Base-by-base conservation (phyloP, 2,888 invertebrate species). In the Oscheius myriophilus region DNA sequence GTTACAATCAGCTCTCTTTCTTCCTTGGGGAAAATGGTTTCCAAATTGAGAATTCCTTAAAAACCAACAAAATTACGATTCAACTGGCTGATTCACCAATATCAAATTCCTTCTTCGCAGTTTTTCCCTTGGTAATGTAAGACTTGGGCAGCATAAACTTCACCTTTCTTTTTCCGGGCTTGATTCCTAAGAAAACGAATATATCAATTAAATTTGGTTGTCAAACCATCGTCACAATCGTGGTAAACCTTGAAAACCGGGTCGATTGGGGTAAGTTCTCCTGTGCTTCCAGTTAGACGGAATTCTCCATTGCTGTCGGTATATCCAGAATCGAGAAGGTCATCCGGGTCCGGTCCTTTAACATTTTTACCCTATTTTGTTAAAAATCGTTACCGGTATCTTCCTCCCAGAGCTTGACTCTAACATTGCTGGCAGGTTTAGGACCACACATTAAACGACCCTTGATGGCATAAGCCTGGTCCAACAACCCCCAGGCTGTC, bases 221-320 rank as follows among this genome's bases (percentile, higher is more conserved):
- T 70, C 45, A 80, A 75, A 41, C 76, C 76, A 64, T 80, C 80
- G 69, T 79, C 80, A 43, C 80, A 80, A 46, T 76, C 78, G 75
- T 79, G 79, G 59, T 80, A 80, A 46, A 77, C 78, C 55, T 80
- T 80, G 76, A 80, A 80, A n/a, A 79, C 68, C 16, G 79, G 79
- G 57, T 80, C 80, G 71, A 79, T 79, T 18, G 77, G 76, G 14
- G 80, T 79, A 67, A 80, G 46, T 33, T 80, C 80, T 18, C 78
- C 76, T 12, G 78, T 79, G 45, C 78, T 73, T 43, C 76, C 76
- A 12, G 58, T 57, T n/a, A 76, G 71, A 11, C 21, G 23, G 70
- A 80, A 79, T 11, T 70, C 63, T 23, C 80, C 80, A 14, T 80
- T 71, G 33, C 57, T 63, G 46, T 79, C 76, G 12, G 80, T 80